These are phyloP conservation scores for Conomelus anceps DNA, from an alignment of 2,888 invertebrate genomes.

Conservation along the genomic window DNA sequence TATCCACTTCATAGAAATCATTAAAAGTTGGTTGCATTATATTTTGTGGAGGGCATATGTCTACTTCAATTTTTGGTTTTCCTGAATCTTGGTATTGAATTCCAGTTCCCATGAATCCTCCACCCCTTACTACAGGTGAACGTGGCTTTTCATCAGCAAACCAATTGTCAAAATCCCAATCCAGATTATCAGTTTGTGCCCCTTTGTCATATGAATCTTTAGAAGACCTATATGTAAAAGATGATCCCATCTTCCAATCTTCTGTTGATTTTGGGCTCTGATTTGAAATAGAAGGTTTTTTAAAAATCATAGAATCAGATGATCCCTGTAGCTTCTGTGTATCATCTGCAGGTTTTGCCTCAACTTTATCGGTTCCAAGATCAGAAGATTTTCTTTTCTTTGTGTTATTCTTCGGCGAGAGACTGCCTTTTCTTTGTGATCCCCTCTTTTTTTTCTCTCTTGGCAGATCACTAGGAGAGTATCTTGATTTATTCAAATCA, in stretches of 20 bases:
- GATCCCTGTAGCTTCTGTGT: not conserved
- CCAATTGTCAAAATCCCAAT: not conserved
- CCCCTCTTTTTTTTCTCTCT: not conserved
- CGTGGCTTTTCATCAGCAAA: not conserved
- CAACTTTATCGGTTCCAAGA: not conserved
- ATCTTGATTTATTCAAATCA: not conserved
- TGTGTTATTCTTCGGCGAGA: not conserved
- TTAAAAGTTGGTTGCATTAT: not conserved
- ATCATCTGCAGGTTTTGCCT: not conserved
- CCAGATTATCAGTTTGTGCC: not conserved
- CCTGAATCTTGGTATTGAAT: not conserved
- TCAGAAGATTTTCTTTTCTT: not conserved
- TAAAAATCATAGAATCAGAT: not conserved
- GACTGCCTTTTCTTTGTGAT: not conserved
- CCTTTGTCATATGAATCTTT: not conserved
- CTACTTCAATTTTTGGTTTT: not conserved
- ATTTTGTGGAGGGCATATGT: not conserved
- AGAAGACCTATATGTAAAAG: not conserved
- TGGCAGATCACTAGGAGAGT: not conserved
- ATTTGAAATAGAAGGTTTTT: not conserved
- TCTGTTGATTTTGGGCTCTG: not conserved
- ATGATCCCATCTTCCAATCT: too few relatives aligned
- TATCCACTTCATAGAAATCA: not conserved
- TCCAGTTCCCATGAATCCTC: not conserved
- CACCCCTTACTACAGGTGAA: not conserved